Percentiles rank a stretch among this genome's conserved stretches.
phyloP scores from a whole-genome alignment of 2,888 invertebrate species.

The Scaptomyza tumidula region DNA sequence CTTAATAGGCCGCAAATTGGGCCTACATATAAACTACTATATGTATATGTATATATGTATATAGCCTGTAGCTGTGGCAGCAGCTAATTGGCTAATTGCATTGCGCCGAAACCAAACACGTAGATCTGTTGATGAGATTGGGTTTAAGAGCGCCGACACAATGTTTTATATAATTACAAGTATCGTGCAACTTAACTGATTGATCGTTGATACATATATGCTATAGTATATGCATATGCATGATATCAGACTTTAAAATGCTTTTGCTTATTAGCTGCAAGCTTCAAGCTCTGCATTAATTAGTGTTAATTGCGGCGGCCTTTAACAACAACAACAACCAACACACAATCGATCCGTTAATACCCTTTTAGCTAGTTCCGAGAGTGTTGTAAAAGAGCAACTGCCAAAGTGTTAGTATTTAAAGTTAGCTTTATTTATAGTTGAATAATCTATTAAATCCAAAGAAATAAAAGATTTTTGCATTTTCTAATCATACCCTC shows the following conservation, averaged over 20 bases:
- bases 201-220: conserved; percentile 9
- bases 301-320: conserved; percentile 60
- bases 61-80: conserved; percentile 23
- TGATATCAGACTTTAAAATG: too few species aligned
- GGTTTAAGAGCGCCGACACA: conserved; percentile 6
- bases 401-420: too few species aligned
- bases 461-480: neutral
- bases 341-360: neutral
- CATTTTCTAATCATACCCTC: neutral
- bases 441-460: too few species aligned
- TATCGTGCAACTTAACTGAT: conserved; percentile 18
- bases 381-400: too few species aligned
- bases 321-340: conserved; percentile 2
- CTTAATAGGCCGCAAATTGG: conserved; percentile 46
- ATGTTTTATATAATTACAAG: conserved; percentile 43
- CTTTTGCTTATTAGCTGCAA: neutral
- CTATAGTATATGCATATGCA: neutral
- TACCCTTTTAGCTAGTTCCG: conserved; percentile 1
- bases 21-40: conserved; percentile 25
- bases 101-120: conserved; percentile 25
- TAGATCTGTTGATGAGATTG: conserved; percentile 21
- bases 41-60: conserved; percentile 4
- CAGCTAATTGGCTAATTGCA: conserved; percentile 55
- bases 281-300: neutral
- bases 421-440: too few species aligned